These are phyloP conservation scores for Acanthopagrus latus DNA, from an alignment of 2,797 vertebrate genomes.

Conservation along the genomic window DNA sequence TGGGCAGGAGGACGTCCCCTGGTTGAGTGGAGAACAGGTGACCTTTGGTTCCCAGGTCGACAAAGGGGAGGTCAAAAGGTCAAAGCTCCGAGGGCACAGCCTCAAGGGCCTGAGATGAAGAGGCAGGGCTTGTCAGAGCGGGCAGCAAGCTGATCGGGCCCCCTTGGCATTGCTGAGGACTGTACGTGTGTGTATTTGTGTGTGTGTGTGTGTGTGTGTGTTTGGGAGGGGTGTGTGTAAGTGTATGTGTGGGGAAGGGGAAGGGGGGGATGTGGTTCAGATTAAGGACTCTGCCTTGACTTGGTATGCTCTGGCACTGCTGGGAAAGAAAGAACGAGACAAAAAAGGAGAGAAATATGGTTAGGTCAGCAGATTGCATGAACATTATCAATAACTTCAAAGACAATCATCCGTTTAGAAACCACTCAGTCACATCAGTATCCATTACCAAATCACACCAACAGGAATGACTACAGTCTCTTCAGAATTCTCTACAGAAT, in stretches of 20 bases:
- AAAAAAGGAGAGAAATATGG: not conserved
- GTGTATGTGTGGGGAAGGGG: slow-evolving; percentile 44
- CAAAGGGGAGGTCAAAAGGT: slow-evolving; percentile 82
- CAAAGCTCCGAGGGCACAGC: slow-evolving; percentile 89
- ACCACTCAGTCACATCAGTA: not conserved
- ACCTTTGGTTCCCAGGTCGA: slow-evolving; percentile 89
- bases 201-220: slow-evolving; percentile 47
- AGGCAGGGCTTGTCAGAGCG: slow-evolving; percentile 90
- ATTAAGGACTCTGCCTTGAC: slow-evolving; percentile 88
- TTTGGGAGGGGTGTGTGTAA: not conserved
- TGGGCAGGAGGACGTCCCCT: slow-evolving; percentile 86
- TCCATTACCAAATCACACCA: not conserved
- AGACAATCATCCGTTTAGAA: not conserved
- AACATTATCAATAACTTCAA: not conserved
- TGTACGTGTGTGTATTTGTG: slow-evolving; percentile 66
- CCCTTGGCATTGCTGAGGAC: slow-evolving; percentile 96
- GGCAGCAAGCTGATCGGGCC: slow-evolving; percentile 88
- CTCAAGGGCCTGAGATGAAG: slow-evolving; percentile 91
- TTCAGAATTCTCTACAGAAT: no score
- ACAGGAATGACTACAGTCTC: no score
- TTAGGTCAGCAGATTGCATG: not conserved
- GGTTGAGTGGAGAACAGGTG: slow-evolving; percentile 85
- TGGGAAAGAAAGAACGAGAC: slow-evolving; percentile 31
- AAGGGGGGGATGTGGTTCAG: slow-evolving; percentile 73
- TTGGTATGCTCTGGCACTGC: slow-evolving; percentile 93